Percentiles rank a stretch among this genome's conserved stretches.
Evolutionary conservation across 2,888 invertebrate species (phyloP).

Genomic region (Syrphus vitripennis): DNA sequence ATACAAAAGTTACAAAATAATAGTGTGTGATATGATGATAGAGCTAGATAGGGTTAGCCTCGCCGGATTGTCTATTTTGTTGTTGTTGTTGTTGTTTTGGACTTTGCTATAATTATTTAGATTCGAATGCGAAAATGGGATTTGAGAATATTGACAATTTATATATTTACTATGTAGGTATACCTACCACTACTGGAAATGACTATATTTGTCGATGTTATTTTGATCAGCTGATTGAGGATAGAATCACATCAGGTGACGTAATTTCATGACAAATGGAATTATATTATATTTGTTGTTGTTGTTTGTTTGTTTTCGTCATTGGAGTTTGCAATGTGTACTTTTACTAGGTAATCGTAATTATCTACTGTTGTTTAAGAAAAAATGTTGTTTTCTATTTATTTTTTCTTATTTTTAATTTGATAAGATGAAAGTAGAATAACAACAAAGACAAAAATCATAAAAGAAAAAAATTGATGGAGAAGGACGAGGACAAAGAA

Average conservation of each 20-base stretch:
- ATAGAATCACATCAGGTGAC: constrained; percentile 36
- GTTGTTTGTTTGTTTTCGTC: background rate
- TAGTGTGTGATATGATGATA: constrained; percentile 6
- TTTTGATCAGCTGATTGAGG: constrained; percentile 55
- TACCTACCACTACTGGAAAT: too few species aligned
- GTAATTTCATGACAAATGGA: constrained; percentile 57
- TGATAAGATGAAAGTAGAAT: constrained; percentile 22
- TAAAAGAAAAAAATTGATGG: constrained; percentile 1
- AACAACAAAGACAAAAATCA: constrained; percentile 22
- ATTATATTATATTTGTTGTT: background rate
- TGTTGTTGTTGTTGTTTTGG: background rate
- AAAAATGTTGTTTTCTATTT: constrained; percentile 33
- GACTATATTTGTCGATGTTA: constrained; percentile 47
- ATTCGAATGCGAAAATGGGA: constrained; percentile 16
- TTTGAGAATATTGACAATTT: background rate
- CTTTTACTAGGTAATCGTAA: background rate
- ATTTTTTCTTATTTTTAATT: background rate
- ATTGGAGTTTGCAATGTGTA: background rate
- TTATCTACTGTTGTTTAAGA: background rate
- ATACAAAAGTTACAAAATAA: constrained; percentile 38
- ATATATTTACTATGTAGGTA: too few species aligned
- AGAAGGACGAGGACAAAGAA: background rate
- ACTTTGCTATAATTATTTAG: constrained; percentile 5
- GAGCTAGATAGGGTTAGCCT: constrained; percentile 24
- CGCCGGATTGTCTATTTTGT: constrained; percentile 18